A percentile compares a stretch with the other conserved stretches of the same genome.
Evolutionary conservation across 2,888 invertebrate species (phyloP).

Genomic region (Tipula lateralis): DNA sequence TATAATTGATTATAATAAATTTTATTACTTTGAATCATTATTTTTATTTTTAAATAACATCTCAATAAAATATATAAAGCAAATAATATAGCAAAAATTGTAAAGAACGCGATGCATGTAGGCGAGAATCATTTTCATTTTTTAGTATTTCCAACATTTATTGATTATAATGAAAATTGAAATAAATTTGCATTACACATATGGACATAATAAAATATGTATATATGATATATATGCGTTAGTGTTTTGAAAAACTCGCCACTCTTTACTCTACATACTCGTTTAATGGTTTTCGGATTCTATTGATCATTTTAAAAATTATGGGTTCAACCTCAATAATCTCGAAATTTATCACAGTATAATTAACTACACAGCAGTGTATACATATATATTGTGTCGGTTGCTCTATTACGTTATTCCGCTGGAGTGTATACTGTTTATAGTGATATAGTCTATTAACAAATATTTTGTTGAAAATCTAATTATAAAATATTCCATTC

Average conservation of each 20-base stretch:
- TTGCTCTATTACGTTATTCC: too few relatives aligned
- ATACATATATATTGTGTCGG: too few relatives aligned
- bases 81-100: not conserved
- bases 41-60: not conserved
- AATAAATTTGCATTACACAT: not conserved
- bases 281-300: too few relatives aligned
- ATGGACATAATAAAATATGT: not conserved
- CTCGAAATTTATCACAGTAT: too few relatives aligned
- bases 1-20: not conserved
- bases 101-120: not conserved
- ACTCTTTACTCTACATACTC: not conserved
- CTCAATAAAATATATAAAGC: not conserved
- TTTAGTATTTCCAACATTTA: not conserved
- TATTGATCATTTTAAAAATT: too few relatives aligned
- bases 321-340: too few relatives aligned
- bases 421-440: too few relatives aligned
- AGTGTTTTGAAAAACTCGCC: not conserved
- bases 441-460: too few relatives aligned
- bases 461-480: too few relatives aligned
- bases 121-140: not conserved
- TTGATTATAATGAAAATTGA: not conserved
- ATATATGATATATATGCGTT: not conserved
- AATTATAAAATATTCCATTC: too few relatives aligned
- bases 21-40: not conserved
- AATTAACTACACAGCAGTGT: too few relatives aligned